These are phyloP conservation scores for Drosophila neonasuta DNA, from an alignment of 2,888 invertebrate species.

Conservation along the genomic window DNA sequence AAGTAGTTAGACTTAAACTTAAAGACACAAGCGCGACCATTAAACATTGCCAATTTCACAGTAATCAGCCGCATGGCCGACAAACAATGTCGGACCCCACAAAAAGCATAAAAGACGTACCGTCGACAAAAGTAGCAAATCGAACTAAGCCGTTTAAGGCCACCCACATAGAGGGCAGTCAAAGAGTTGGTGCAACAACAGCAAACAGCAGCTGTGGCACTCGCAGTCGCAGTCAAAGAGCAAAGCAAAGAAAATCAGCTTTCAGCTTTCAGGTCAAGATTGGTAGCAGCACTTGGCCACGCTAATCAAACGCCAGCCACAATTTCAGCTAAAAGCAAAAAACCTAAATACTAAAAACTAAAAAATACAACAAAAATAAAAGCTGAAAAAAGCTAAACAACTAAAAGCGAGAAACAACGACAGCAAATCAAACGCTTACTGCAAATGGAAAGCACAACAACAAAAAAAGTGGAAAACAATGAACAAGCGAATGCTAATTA, in stretches of 20 bases:
- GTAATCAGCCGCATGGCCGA: constrained; percentile 63
- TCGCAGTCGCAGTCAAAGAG: constrained; percentile 41
- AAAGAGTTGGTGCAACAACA: constrained; percentile 27
- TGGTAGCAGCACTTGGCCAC: constrained; percentile 63
- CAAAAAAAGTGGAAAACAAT: constrained; percentile 63
- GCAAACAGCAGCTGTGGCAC: constrained; percentile 10
- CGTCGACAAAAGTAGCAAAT: constrained; percentile 57
- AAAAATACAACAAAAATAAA: neutral
- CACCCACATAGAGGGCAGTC: constrained; percentile 65
- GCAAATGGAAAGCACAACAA: constrained; percentile 65
- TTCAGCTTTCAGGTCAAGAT: constrained; percentile 58
- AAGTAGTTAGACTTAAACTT: constrained; percentile 60
- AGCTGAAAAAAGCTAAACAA: constrained; percentile 5
- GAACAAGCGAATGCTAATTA: constrained; percentile 73
- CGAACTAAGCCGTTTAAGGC: constrained; percentile 72
- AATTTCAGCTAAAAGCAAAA: constrained; percentile 41
- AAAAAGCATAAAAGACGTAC: constrained; percentile 37
- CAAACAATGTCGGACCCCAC: constrained; percentile 34
- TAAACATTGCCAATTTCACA: constrained; percentile 75
- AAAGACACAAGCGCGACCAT: constrained; percentile 61
- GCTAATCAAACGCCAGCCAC: constrained; percentile 66
- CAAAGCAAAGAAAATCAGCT: constrained; percentile 43
- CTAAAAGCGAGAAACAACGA: constrained; percentile 36
- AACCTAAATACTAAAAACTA: constrained; percentile 23
- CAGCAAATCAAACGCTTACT: constrained; percentile 70